A percentile compares a stretch with the other conserved stretches of the same genome.
These are phyloP conservation scores for Sus scrofa DNA, from an alignment of 2,113 vertebrate species.

Conservation along the genomic window DNA sequence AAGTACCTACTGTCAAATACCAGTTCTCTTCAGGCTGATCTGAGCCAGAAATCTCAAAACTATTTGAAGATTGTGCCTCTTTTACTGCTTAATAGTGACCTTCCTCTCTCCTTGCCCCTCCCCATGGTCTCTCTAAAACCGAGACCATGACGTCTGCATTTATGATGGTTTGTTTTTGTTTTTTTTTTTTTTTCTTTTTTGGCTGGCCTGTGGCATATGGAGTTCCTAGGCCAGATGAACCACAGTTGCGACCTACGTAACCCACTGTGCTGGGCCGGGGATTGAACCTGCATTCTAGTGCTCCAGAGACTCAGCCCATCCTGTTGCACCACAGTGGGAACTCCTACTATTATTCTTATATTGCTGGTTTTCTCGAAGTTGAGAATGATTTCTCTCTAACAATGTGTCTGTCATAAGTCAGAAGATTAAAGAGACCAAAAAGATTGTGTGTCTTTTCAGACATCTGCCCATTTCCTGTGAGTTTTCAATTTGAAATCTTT, in stretches of 20 bases:
- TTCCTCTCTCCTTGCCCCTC: neutral
- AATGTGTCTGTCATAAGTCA: neutral
- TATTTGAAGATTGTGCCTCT: neutral
- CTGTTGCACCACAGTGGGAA: too few relatives aligned
- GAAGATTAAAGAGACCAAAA: conserved; percentile 20
- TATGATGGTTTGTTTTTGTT: too few relatives aligned
- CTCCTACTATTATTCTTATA: neutral
- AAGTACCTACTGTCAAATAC: neutral
- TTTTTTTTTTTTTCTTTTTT: too few relatives aligned
- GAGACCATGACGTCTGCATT: neutral
- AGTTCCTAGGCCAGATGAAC: too few relatives aligned
- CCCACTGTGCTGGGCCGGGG: too few relatives aligned
- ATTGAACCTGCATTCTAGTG: too few relatives aligned
- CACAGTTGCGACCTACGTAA: too few relatives aligned
- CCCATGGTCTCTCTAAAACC: neutral
- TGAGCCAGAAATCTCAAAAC: neutral
- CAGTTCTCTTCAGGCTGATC: neutral
- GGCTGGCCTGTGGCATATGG: too few relatives aligned
- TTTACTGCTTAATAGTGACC: neutral
- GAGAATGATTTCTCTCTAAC: neutral
- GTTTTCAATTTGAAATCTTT: neutral
- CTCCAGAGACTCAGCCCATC: too few relatives aligned
- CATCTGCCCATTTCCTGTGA: neutral
- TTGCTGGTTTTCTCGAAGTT: neutral
- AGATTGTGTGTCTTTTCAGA: neutral